Evolutionary conservation across 2,888 invertebrate genomes (phyloP).

Genomic region (Aphodius granarius): DNA sequence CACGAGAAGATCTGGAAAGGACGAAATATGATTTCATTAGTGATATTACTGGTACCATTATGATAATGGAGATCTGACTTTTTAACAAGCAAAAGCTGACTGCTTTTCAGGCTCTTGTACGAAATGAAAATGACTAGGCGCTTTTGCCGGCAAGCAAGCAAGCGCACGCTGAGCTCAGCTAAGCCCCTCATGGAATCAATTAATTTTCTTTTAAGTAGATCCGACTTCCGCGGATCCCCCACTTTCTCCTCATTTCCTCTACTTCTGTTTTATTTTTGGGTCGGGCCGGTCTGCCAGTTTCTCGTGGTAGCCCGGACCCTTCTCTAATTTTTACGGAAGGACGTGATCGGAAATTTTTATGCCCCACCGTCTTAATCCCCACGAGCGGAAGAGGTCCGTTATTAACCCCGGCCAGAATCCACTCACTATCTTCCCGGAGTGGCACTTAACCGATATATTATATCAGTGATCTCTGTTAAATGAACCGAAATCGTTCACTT

Average conservation of each 20-base stretch:
- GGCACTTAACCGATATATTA: not conserved
- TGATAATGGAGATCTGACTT: conserved; percentile 31
- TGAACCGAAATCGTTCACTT: not conserved
- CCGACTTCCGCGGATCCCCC: conserved; percentile 16
- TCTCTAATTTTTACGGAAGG: conserved; percentile 14
- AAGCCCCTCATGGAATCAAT: conserved; percentile 21
- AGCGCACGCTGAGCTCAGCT: not conserved
- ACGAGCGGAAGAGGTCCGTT: not conserved
- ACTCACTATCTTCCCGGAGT: not conserved
- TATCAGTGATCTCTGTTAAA: not conserved
- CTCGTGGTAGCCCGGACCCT: not conserved
- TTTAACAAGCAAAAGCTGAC: conserved; percentile 15
- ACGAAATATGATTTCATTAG: conserved; percentile 41
- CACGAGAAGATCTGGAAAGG: conserved; percentile 2
- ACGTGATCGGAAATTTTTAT: conserved; percentile 14
- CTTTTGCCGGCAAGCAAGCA: conserved; percentile 8
- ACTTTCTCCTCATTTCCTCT: conserved; percentile 13
- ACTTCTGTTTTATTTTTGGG: conserved; percentile 2
- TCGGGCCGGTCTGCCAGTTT: not conserved
- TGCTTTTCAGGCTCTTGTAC: not conserved
- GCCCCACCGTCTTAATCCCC: conserved; percentile 8
- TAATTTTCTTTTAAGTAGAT: conserved; percentile 27
- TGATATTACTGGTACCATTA: conserved; percentile 35
- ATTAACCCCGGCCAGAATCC: not conserved
- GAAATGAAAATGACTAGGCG: conserved; percentile 20